These are phyloP conservation scores for Drosophila eohydei DNA, from an alignment of 2,888 invertebrate genomes.

Conservation along the genomic window DNA sequence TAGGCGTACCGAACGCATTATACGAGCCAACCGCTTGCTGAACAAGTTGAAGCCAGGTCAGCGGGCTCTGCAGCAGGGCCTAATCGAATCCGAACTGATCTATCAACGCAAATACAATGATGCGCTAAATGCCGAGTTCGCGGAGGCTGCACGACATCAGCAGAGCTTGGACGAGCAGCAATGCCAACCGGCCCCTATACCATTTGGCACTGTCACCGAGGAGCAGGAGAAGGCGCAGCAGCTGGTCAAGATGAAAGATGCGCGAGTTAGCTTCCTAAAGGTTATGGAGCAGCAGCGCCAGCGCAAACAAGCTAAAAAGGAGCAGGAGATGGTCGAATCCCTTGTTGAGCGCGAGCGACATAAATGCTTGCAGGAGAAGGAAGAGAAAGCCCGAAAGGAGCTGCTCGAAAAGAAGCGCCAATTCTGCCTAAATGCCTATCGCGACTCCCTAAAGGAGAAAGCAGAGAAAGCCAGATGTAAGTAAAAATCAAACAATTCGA, in stretches of 20 bases:
- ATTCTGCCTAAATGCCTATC: constrained; percentile 44
- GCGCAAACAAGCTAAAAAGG: constrained; percentile 10
- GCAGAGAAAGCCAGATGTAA: constrained; percentile 43
- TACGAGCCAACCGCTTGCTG: constrained; percentile 52
- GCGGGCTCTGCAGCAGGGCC: constrained; percentile 38
- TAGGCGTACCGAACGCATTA: constrained; percentile 61
- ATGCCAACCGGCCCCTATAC: constrained; percentile 55
- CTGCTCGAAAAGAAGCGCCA: constrained; percentile 34
- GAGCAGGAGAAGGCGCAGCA: constrained; percentile 50
- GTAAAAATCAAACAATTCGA: not conserved
- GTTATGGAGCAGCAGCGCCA: constrained; percentile 53
- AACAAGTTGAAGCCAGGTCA: constrained; percentile 59
- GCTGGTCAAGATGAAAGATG: constrained; percentile 30
- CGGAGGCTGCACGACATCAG: constrained; percentile 31
- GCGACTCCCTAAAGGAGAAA: constrained; percentile 49
- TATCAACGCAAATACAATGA: constrained; percentile 49
- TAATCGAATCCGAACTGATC: constrained; percentile 52
- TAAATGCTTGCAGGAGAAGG: constrained; percentile 38
- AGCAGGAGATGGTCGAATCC: constrained; percentile 34
- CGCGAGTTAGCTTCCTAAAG: constrained; percentile 31
- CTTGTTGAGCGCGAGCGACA: constrained; percentile 44
- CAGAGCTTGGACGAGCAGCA: constrained; percentile 37
- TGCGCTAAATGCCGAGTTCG: constrained; percentile 50
- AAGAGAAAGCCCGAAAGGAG: constrained; percentile 33
- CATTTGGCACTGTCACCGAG: constrained; percentile 43